Evolutionary conservation across 2,888 invertebrate species (phyloP), one percentile per base, ranked within the genome.

Genomic region (Prostheceraeus crozeri): DNA sequence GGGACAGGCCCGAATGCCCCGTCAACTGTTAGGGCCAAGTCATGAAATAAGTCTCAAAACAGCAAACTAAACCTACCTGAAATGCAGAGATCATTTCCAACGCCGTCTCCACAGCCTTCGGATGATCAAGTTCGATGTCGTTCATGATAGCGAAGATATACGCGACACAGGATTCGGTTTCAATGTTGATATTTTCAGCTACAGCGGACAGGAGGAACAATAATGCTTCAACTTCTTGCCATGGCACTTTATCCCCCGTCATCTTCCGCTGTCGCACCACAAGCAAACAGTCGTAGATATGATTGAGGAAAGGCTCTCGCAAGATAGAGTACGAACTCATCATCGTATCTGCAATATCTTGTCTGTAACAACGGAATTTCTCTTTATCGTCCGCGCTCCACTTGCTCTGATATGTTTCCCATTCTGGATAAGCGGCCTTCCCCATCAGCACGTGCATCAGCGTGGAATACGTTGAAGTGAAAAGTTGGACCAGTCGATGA

Each of bases 331-430:
- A 55, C 8, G 33, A 16, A 45, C 40, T 36, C 14, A 33, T 51
- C 23, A 55, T 40, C 3, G 55, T 55, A 36, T 55, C 55, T 10
- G 36, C 55, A 16, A 55, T 33, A 23, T 55, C 55, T 21, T 55
- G 36, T 11, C 55, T 33, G 21, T 55, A 55, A 36, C 55, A 55
- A n/a, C 55, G 55, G 25, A 55, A 55, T n/a, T 30, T 28, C 36
- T 55, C 55, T n/a, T 36, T 14, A n/a, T 55, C 55, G 16, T 55
- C 55, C 3, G n/a, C 14, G 33, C 14, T 45, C 21, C 35, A 31
- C 21, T 36, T 23, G n/a, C 35, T 25, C 23, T 55, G 19, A 23
- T 48, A 35, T 33, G 16, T 40, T 2, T 33, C 14, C 1, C 25
- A 16, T 14, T 48, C 55, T 16, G 55, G 55, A 14, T 19, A 45